phyloP scores from a whole-genome alignment of 2,797 vertebrate genomes.

The Synanceia verrucosa region DNA sequence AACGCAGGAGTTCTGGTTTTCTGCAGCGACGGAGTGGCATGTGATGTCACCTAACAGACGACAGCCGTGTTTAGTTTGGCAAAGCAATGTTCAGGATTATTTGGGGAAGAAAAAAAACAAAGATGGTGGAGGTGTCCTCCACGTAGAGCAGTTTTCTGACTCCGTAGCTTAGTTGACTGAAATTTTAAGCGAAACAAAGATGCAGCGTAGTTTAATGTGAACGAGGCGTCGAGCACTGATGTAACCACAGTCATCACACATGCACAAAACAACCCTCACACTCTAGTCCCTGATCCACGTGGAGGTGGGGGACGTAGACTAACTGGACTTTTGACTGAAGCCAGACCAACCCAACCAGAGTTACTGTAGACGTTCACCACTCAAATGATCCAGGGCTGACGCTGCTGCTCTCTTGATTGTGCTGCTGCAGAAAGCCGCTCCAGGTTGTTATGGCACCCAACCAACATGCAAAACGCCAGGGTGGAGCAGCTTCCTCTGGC shows the following conservation, averaged over 20 bases:
- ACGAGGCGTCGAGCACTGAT: conserved; percentile 5
- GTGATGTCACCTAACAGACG: conserved; percentile 13
- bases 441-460: conserved; percentile 29
- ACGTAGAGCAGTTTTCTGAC: not conserved
- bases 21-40: conserved; percentile 11
- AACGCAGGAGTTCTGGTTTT: conserved; percentile 7
- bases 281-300: not conserved
- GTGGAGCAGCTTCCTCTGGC: conserved; percentile 27
- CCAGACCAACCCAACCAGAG: conserved; percentile 31
- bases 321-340: conserved; percentile 51
- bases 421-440: conserved; percentile 19
- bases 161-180: conserved; percentile 23
- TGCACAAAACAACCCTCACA: conserved; percentile 6
- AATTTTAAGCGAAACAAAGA: conserved; percentile 8
- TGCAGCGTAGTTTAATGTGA: conserved; percentile 28
- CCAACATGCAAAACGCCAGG: conserved; percentile 8
- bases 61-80: conserved; percentile 15
- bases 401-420: conserved; percentile 21
- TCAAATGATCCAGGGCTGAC: conserved; percentile 19
- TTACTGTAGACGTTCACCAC: conserved; percentile 37
- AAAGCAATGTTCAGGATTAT: not conserved
- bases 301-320: conserved; percentile 8
- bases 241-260: conserved; percentile 5
- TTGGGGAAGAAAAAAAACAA: not conserved
- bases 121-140: conserved; percentile 29